Base-by-base conservation (phyloP, 1,140 invertebrate genomes). In the Aphaenogaster floridana region DNA sequence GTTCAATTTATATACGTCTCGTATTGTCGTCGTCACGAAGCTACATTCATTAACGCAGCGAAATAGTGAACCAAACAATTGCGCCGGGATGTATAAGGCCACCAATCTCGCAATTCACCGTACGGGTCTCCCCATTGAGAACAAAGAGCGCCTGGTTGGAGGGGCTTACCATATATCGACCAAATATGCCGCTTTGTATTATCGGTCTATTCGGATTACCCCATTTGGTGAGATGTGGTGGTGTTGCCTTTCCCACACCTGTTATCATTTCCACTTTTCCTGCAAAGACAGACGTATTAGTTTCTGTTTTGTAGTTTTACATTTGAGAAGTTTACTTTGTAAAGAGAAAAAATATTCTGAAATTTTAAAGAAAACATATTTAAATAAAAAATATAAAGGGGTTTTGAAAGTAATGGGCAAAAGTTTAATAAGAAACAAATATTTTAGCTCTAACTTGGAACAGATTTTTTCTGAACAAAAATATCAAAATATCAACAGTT, bases 201-300 rank as follows among this genome's bases (percentile, higher is more conserved):
- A 98, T 97, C 42, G 97, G 96, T 90, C 97, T 96, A 91, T 97
- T 97, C 11, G 97, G 96, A 90, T 97, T 97, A 63, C 96, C 96
- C 97, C 97, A 98, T 91, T 97, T 96, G 72, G 97, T 96, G 86
- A 96, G 90, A 63, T 94, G 94, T 6, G 96, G 92, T 9, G 96
- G 94, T 94, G 97, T 96, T 17, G 97, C 96, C 91, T 96, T 96
- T 3, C 97, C 97, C 5, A 97, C 97, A 42, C 97, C 97, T 3
- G 97, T 97, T 86, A 98, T 97, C 95, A 98, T 97, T 93, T 98
- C 97, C 9, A 98, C 97, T 96, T 98, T 97, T 9, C 96, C 96
- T 97, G 92, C 28, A 71, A 76, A 36, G 21, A 72, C 9, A 63
- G 5, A 54, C 39, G 1, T 34, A 13, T 21, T 61, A 71, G 39